Evolutionary conservation across 1,140 invertebrate species (phyloP), one percentile per base, ranked within the genome.

Genomic region (Drosophila sproati): DNA sequence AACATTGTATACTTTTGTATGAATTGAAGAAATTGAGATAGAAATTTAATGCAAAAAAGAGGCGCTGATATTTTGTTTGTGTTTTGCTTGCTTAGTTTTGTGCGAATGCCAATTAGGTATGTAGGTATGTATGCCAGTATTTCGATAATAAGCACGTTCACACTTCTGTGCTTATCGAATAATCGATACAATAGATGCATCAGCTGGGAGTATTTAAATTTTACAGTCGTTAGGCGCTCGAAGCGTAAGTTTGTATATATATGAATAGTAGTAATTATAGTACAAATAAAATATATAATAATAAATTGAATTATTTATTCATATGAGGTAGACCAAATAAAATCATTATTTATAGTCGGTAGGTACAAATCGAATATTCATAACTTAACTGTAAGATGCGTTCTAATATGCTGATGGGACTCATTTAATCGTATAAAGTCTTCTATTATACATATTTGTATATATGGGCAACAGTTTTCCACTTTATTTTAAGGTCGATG

Each of bases 1-100:
- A 92, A 85, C 92, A 92, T 92, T 66, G 37, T 75, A 29, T 29
- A 5, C 39, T 20, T 6, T 32, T 32, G 10, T 7, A 54, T 32
- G 32, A 39, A 39, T 32, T 7, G 2, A 37, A 5, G 7, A 31
- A 59, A 8, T 7, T 12, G 29, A 29, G 55, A 32, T n/a, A 43
- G 2, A 32, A 50, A 32, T 12, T 39, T 61, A 45, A 2, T 37
- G 50, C 20, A 34, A 41, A 56, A 20, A 45, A 43, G 32, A 35
- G 20, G 56, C 57, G 50, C 32, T 50, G 43, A 12, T 34, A n/a
- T 56, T 5, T 63, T 5, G 34, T 34, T 67, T 64, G 2, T 12
- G 4, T 2, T 28, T 35, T 3, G 39, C 10, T 7, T 55, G 5
- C 28, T 48, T 8, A 8, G 1, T 50, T 56, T 50, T 64, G 51